Base-by-base conservation (phyloP, 2,888 invertebrate species). In the Cyrtodaria siliqua region DNA sequence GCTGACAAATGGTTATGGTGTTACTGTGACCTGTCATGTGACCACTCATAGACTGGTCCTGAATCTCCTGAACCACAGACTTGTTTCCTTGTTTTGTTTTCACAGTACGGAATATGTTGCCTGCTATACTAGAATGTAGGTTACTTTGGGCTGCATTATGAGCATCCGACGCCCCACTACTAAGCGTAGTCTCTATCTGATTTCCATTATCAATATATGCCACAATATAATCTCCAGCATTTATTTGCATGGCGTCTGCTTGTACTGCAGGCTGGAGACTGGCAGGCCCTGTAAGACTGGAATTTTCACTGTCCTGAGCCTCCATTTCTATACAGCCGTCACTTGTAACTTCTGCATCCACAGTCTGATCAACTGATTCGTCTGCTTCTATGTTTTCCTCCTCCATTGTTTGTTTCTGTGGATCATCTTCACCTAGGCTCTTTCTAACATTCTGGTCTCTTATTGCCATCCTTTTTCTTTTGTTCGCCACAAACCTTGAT, bases 401-500 rank as follows among this genome's bases (percentile, higher is more conserved):
- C 6, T 4, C 16, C n/a, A 20, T 9, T 16, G 4, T 20, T 3
- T 8, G 4, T 8, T 6, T 23, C 6, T 52, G 12, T 14, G 26
- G 14, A 20, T 52, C 12, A 23, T 14, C 26, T 23, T 57, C 18
- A 9, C 47, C 57, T 0, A 57, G 38, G 20, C 50, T 64, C n/a
- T 64, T 44, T 27, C 50, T 40, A 0, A 61, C 53, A 56, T 69
- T 38, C 26, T 72, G 69, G 18, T 66, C 64, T 38, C 59, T 60
- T n/a, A 56, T 68, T n/a, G 18, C 47, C n/a, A 83, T 63, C 42
- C 86, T 69, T 40, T 84, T 84, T 47, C 81, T 85, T 77, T 87
- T 76, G 60, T 85, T 84, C 6, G 83, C 82, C 18, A 88, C 68
- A 79, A 88, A 83, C 27, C 84, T 78, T 2, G 78, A 82, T 8